phyloP scores from a whole-genome alignment of 2,797 vertebrate genomes.

The Sebastiscus tertius region DNA sequence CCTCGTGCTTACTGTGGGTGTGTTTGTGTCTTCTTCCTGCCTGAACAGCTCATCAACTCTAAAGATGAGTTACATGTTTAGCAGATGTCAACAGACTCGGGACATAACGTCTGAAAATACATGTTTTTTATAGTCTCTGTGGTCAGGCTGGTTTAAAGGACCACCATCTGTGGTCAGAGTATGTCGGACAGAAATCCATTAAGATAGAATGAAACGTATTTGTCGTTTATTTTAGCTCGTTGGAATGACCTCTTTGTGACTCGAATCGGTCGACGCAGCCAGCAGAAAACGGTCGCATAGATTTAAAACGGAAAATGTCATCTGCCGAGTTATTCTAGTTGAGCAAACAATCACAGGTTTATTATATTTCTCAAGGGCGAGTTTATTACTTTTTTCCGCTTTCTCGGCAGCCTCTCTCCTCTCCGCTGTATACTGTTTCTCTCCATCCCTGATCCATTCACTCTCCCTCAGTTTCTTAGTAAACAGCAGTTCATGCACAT shows the following conservation, averaged over 20 bases:
- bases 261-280: background rate
- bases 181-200: background rate
- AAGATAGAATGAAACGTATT: background rate
- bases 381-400: constrained; percentile 39
- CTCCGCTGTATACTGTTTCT: background rate
- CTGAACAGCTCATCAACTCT: background rate
- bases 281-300: constrained; percentile 36
- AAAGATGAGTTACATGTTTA: background rate
- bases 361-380: constrained; percentile 35
- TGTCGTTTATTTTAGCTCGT: background rate
- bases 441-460: background rate
- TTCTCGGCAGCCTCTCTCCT: constrained; percentile 1
- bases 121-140: background rate
- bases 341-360: constrained; percentile 45
- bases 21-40: background rate
- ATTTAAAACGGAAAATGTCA: constrained; percentile 46
- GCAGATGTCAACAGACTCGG: background rate
- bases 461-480: background rate
- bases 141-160: background rate
- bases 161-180: background rate
- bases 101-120: background rate
- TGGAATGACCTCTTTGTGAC: background rate
- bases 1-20: background rate
- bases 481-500: background rate
- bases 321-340: constrained; percentile 11